Percentiles rank a stretch among this genome's conserved stretches.
Evolutionary conservation across 1,140 invertebrate genomes (phyloP).

Genomic region (Drosophila melanica): DNA sequence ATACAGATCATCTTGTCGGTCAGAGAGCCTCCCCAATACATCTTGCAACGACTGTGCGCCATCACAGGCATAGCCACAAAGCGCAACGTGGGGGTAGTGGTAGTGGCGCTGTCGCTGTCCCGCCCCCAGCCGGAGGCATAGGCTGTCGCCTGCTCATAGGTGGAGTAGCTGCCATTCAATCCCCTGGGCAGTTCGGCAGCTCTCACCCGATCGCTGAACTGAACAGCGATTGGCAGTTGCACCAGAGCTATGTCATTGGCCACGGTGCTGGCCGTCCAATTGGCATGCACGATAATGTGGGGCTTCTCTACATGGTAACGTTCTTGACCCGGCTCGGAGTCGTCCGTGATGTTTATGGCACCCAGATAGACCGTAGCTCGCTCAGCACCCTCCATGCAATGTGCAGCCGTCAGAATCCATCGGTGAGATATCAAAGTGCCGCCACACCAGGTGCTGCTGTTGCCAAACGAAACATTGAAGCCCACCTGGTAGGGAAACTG

Average conservation of each 20-base stretch:
- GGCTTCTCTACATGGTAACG: constrained; percentile 20
- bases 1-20: constrained; percentile 65
- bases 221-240: constrained; percentile 27
- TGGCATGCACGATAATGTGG: constrained; percentile 39
- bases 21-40: constrained; percentile 59
- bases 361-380: constrained; percentile 39
- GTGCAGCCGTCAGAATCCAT: constrained; percentile 62
- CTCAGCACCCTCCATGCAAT: constrained; percentile 50
- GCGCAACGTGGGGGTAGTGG: constrained; percentile 31
- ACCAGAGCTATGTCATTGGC: constrained; percentile 60
- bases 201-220: constrained; percentile 29
- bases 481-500: constrained; percentile 69
- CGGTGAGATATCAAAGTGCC: constrained; percentile 49
- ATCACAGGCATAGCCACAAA: constrained; percentile 54
- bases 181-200: constrained; percentile 31
- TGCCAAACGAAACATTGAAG: constrained; percentile 60
- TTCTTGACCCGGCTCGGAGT: constrained; percentile 15
- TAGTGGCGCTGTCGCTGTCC: constrained; percentile 32
- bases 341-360: constrained; percentile 37
- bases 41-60: constrained; percentile 36
- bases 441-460: constrained; percentile 54
- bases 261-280: constrained; percentile 45
- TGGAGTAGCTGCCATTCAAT: constrained; percentile 33
- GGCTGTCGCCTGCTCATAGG: constrained; percentile 36
- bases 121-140: constrained; percentile 58